These are phyloP conservation scores for Lycocerus yunnanus DNA, from an alignment of 2,888 invertebrate species.

Conservation along the genomic window DNA sequence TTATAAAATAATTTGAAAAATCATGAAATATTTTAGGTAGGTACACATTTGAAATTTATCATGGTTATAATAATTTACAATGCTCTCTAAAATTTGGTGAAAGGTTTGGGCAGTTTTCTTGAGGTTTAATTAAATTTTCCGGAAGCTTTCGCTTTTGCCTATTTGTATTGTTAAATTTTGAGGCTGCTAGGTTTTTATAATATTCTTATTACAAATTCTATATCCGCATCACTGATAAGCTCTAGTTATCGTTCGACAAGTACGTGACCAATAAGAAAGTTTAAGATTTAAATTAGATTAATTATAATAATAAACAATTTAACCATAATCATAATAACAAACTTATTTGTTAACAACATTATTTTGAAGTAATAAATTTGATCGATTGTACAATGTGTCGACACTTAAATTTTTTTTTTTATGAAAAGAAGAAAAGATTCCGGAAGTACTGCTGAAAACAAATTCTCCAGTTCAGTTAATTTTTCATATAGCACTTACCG, in stretches of 20 bases:
- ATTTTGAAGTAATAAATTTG: not conserved
- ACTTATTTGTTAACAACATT: not conserved
- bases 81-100: not conserved
- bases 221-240: not conserved
- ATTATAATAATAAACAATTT: not conserved
- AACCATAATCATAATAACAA: not conserved
- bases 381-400: not conserved
- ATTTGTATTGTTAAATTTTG: not conserved
- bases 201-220: not conserved
- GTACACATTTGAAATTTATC: too few relatives aligned
- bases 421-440: not conserved
- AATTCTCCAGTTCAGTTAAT: not conserved
- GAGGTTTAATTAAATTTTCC: not conserved
- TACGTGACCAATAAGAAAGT: constrained; percentile 1
- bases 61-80: not conserved
- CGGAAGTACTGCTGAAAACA: not conserved
- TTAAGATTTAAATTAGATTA: not conserved
- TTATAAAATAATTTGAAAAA: not conserved
- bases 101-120: not conserved
- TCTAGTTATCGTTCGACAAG: not conserved
- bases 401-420: not conserved
- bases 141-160: not conserved
- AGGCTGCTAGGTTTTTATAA: not conserved
- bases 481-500: not conserved
- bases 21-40: not conserved